These are phyloP conservation scores for Chrysopa pallens DNA, from an alignment of 1,140 invertebrate species.

Conservation along the genomic window DNA sequence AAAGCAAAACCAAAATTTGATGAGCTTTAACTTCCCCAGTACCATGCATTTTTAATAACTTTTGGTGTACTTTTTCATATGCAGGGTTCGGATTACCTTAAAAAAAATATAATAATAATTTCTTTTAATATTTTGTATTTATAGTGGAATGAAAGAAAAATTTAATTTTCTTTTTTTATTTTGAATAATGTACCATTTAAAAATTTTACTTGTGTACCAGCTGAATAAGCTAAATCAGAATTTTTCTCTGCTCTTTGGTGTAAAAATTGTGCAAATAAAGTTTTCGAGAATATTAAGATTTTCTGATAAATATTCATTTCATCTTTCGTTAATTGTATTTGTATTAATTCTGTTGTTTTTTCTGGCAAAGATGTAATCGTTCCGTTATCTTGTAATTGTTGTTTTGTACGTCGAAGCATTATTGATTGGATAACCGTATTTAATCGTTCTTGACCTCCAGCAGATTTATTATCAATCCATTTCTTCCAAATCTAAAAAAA, in stretches of 20 bases:
- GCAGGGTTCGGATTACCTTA: slow-evolving; percentile 6
- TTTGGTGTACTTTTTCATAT: slow-evolving; percentile 35
- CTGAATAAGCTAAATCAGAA: slow-evolving; percentile 18
- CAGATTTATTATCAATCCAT: slow-evolving; percentile 58
- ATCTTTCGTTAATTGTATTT: slow-evolving; percentile 40
- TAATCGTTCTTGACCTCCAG: slow-evolving; percentile 49
- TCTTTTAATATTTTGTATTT: no score
- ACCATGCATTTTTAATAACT: slow-evolving; percentile 35
- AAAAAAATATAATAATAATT: no score
- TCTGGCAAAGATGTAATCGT: slow-evolving; percentile 41
- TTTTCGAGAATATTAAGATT: slow-evolving; percentile 49
- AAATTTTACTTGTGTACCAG: neutral
- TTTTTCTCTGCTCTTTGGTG: slow-evolving; percentile 51
- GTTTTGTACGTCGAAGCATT: slow-evolving; percentile 71
- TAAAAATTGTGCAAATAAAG: slow-evolving; percentile 56
- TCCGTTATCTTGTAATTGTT: slow-evolving; percentile 42
- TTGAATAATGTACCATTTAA: neutral
- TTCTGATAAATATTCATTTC: slow-evolving; percentile 67
- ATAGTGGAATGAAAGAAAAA: no score
- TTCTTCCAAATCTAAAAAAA: slow-evolving; percentile 37
- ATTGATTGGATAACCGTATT: slow-evolving; percentile 62
- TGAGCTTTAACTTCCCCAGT: slow-evolving; percentile 43
- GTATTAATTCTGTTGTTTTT: slow-evolving; percentile 33
- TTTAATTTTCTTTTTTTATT: no score
- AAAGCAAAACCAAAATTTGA: slow-evolving; percentile 61